Percentiles rank a stretch among this genome's conserved stretches.
Evolutionary conservation across 2,797 vertebrate species (phyloP).

Genomic region (Onychomys torridus): DNA sequence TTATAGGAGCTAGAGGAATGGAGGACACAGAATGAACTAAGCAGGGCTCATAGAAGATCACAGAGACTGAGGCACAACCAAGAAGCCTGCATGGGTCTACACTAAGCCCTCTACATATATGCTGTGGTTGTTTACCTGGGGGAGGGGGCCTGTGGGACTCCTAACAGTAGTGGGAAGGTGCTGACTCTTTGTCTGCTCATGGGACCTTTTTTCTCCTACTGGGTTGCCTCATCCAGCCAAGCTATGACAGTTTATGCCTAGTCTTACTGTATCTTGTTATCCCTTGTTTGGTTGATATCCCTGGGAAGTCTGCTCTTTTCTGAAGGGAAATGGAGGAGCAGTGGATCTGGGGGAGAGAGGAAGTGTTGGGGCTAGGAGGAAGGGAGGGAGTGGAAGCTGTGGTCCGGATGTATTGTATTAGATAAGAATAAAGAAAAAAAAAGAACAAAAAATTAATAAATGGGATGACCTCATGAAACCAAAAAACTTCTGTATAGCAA

Average conservation of each 20-base stretch:
- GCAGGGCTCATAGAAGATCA: no score
- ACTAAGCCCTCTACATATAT: neutral
- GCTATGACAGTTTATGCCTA: neutral
- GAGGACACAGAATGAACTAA: no score
- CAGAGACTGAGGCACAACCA: no score
- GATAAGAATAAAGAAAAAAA: neutral
- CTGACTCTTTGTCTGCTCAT: neutral
- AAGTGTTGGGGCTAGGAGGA: neutral
- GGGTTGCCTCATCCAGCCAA: neutral
- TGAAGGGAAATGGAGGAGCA: neutral
- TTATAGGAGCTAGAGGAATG: no score
- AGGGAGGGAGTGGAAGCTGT: neutral
- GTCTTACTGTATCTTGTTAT: neutral
- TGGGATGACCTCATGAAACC: neutral
- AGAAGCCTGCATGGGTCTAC: no score
- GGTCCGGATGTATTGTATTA: neutral
- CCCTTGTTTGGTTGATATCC: neutral
- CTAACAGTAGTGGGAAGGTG: neutral
- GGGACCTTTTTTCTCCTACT: neutral
- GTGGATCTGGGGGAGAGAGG: neutral
- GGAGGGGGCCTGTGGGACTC: neutral
- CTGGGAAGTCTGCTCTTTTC: neutral
- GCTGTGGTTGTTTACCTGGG: neutral
- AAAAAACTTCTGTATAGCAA: neutral
- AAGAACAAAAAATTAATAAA: neutral